These are phyloP conservation scores for Cydia amplana DNA, from an alignment of 1,140 invertebrate species.

Conservation along the genomic window DNA sequence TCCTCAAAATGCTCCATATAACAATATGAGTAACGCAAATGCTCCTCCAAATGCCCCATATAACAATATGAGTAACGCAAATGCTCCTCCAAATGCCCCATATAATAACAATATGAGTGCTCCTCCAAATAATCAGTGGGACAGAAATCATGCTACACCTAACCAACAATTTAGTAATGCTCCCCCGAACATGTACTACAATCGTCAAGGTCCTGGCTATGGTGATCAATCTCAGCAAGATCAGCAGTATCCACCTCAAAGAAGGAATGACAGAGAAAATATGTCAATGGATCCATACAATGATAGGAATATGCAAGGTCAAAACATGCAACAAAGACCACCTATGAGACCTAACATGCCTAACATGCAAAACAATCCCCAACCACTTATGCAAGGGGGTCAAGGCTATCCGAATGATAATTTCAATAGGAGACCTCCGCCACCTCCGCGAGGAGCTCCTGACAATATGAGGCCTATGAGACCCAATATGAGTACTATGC, in stretches of 20 bases:
- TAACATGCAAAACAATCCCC: slow-evolving; percentile 19
- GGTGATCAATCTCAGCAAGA: slow-evolving; percentile 35
- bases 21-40: neutral
- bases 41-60: slow-evolving; percentile 33
- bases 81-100: slow-evolving; percentile 24
- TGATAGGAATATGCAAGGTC: slow-evolving; percentile 43
- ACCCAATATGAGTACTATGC: slow-evolving; percentile 30
- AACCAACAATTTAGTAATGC: slow-evolving; percentile 39
- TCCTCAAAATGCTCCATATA: slow-evolving; percentile 33
- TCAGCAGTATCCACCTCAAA: slow-evolving; percentile 36
- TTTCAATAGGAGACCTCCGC: slow-evolving; percentile 36
- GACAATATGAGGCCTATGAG: slow-evolving; percentile 33
- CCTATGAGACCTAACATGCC: slow-evolving; percentile 36
- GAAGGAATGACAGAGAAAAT: slow-evolving; percentile 39
- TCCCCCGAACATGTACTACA: slow-evolving; percentile 39
- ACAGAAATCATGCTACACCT: slow-evolving; percentile 48
- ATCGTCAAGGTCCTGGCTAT: slow-evolving; percentile 42
- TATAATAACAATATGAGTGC: slow-evolving; percentile 36
- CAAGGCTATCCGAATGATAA: slow-evolving; percentile 39
- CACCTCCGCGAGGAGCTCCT: neutral
- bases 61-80: neutral
- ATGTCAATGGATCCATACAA: slow-evolving; percentile 46
- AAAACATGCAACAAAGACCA: slow-evolving; percentile 37
- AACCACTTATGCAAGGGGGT: slow-evolving; percentile 35
- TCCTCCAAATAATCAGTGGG: slow-evolving; percentile 46